These are phyloP conservation scores for Branchellion lobata DNA, from an alignment of 2,888 invertebrate species.

Conservation along the genomic window DNA sequence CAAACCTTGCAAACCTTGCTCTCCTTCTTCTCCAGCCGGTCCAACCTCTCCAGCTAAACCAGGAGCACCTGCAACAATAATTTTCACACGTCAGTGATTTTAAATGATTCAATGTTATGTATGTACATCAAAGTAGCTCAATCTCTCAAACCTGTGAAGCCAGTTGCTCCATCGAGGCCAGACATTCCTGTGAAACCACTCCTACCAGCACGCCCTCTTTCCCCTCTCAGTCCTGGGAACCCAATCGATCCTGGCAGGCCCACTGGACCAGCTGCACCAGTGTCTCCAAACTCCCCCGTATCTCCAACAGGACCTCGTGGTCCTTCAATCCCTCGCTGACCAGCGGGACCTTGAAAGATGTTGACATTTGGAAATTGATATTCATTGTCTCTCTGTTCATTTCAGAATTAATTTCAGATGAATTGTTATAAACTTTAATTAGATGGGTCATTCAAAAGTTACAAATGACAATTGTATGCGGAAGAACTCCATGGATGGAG, in stretches of 20 bases:
- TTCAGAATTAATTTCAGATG: no score
- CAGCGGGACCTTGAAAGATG: conserved; percentile 8
- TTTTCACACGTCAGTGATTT: conserved; percentile 4
- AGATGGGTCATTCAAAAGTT: no score
- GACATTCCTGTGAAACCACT: conserved; percentile 49
- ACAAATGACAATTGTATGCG: no score
- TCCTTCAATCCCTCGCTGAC: conserved; percentile 42
- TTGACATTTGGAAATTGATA: not conserved
- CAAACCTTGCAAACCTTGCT: conserved; percentile 7
- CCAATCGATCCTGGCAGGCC: conserved; percentile 31
- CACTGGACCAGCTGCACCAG: conserved; percentile 48
- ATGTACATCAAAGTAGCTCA: no score
- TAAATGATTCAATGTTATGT: conserved; percentile 4
- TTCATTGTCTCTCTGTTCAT: no score
- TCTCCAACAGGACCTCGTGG: conserved; percentile 43
- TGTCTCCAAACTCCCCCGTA: conserved; percentile 26
- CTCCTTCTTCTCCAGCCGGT: conserved; percentile 41
- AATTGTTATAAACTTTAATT: no score
- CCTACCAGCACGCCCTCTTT: conserved; percentile 45
- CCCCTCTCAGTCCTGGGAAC: conserved; percentile 43
- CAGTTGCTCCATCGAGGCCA: conserved; percentile 47
- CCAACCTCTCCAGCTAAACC: conserved; percentile 43
- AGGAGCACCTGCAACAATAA: conserved; percentile 18
- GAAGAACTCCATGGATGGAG: no score
- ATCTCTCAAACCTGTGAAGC: conserved; percentile 42